phyloP scores from a whole-genome alignment of 1,140 invertebrate species.

The Brachionus asplanchnoidis region DNA sequence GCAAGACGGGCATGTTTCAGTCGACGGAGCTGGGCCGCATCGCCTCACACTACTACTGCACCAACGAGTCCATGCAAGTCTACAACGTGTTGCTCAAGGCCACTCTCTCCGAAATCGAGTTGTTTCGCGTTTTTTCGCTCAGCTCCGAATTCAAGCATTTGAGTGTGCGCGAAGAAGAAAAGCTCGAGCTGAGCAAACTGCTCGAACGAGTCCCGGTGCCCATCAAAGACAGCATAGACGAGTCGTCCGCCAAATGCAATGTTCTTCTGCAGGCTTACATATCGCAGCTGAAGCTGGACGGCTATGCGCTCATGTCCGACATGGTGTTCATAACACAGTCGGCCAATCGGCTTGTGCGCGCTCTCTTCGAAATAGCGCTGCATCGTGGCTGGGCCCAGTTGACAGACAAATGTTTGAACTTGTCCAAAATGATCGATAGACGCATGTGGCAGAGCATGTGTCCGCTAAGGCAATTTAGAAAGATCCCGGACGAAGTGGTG shows the following conservation, averaged over 20 bases:
- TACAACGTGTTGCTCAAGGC: conserved; percentile 96
- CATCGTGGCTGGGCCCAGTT: conserved; percentile 91
- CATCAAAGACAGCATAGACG: conserved; percentile 97
- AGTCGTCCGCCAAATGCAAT: conserved; percentile 93
- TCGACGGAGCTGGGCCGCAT: conserved; percentile 89
- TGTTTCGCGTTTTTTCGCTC: conserved; percentile 97
- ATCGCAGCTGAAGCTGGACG: conserved; percentile 93
- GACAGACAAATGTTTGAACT: conserved; percentile 85
- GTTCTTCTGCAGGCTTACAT: conserved; percentile 95
- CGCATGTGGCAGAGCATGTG: conserved; percentile 99
- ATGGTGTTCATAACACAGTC: conserved; percentile 99
- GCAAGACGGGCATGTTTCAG: conserved; percentile 87
- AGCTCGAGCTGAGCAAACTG: conserved; percentile 89
- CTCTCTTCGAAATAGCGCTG: conserved; percentile 89
- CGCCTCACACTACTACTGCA: conserved; percentile 95
- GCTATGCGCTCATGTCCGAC: conserved; percentile 95
- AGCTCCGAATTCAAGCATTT: conserved; percentile 62
- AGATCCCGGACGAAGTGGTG: conserved; percentile 94
- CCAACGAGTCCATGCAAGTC: conserved; percentile 88
- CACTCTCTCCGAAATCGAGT: conserved; percentile 91
- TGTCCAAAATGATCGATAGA: conserved; percentile 98
- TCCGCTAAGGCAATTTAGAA: conserved; percentile 90
- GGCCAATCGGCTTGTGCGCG: conserved; percentile 84
- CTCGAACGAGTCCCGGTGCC: conserved; percentile 97
- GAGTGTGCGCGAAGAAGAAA: conserved; percentile 91